Base-by-base conservation (phyloP, 2,797 vertebrate genomes). In the Cottoperca gobio region DNA sequence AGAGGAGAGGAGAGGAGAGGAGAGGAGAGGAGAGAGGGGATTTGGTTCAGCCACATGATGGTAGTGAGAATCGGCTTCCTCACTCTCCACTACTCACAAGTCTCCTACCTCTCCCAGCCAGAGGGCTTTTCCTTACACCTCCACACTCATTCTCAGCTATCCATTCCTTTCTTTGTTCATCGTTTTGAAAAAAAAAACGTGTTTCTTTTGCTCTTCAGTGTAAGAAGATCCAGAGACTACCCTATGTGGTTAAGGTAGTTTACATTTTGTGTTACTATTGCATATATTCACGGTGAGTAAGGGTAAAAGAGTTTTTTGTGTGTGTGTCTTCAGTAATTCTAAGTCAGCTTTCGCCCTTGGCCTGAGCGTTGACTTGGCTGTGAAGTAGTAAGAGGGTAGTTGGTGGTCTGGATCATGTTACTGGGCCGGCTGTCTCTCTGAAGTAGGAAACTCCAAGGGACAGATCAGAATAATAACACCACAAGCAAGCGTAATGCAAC, bases 1-100 rank as follows among this genome's bases (percentile, higher is more conserved):
- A 80, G 70, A 74, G 84, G 68, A 73, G 70, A 85, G 74, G 70
- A 84, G 83, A 89, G 90, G 83, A 85, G 87, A 84, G 93, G 89
- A 50, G 60, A 81, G 73, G 69, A 84, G 83, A 89, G 90, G 84
- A 85, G 87, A 73, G 82, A 83, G 93, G 90, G 90, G 86, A 93
- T 92, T 92, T 88, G 91, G 88, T 91, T 86, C 82, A 91, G 88
- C 91, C 90, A 88, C 86, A 90, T 84, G 83, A 88, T 78, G 89
- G 82, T 84, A 57, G 85, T 85, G 82, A 91, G 86, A 89, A 86
- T 85, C 87, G 83, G 80, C 86, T 53, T 82, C 75, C 86, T 81
- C 73, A 77, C 70, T 82, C 77, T 78, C 76, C 70, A 86, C 58
- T 84, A 82, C 85, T 86, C 87, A 78, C 82, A 83, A 72, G 73